Evolutionary conservation across 2,888 invertebrate genomes (phyloP).

Genomic region (Omphaloscelis lunosa): DNA sequence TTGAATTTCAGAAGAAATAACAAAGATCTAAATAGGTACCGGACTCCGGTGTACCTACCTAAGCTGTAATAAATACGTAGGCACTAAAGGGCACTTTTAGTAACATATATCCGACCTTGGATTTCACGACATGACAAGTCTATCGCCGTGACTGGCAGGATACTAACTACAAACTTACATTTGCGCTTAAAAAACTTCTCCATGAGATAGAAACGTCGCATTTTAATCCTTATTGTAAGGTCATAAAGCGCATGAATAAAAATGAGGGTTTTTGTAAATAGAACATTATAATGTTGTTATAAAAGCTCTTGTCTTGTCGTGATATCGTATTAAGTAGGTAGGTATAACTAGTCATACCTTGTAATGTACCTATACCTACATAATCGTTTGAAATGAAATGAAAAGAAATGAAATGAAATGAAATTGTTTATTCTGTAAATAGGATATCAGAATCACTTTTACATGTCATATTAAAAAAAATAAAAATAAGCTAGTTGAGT

Average conservation of each 20-base stretch:
- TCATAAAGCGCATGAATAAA: constrained; percentile 15
- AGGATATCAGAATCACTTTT: no score
- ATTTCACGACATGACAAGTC: constrained; percentile 42
- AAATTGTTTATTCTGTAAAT: no score
- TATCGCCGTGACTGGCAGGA: constrained; percentile 38
- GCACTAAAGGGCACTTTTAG: constrained; percentile 33
- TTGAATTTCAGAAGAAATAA: constrained; percentile 13
- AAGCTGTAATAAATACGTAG: no score
- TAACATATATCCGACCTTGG: constrained; percentile 36
- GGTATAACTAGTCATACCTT: neutral
- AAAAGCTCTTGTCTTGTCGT: constrained; percentile 36
- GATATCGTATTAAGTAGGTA: constrained; percentile 16
- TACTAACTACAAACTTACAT: constrained; percentile 34
- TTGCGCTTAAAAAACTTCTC: constrained; percentile 11
- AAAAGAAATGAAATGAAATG: no score
- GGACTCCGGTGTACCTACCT: neutral
- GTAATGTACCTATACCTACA: neutral
- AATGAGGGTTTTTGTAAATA: neutral
- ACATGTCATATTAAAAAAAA: no score
- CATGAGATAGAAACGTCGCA: neutral
- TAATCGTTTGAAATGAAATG: no score
- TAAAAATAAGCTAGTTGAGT: no score
- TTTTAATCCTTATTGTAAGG: constrained; percentile 22
- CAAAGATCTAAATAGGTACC: neutral
- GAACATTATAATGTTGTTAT: neutral